A percentile compares a stretch with the other conserved stretches of the same genome.
These are phyloP conservation scores for Augochlora pura DNA, from an alignment of 1,140 invertebrate genomes.

Conservation along the genomic window DNA sequence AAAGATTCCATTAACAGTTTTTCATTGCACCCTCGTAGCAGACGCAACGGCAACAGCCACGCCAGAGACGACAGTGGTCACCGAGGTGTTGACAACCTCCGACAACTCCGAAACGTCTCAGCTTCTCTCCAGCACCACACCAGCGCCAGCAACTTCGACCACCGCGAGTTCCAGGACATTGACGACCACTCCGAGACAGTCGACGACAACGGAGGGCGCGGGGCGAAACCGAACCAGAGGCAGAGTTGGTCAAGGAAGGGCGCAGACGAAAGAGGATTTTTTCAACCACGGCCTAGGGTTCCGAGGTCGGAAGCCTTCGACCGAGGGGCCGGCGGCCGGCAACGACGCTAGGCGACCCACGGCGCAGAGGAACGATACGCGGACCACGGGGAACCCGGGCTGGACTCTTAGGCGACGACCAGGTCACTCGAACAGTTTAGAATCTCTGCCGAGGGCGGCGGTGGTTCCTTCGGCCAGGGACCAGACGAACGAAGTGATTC, in stretches of 20 bases:
- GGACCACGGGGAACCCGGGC: conserved; percentile 64
- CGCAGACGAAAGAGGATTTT: conserved; percentile 70
- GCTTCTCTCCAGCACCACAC: not conserved
- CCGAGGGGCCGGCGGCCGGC: conserved; percentile 12
- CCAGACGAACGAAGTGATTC: conserved; percentile 59
- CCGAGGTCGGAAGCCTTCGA: conserved; percentile 68
- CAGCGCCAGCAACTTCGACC: not conserved
- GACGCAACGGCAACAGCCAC: conserved; percentile 20
- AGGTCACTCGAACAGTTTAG: conserved; percentile 35
- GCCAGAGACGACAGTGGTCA: conserved; percentile 15
- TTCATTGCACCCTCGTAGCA: not conserved
- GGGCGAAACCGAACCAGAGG: conserved; percentile 28
- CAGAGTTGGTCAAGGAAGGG: conserved; percentile 32
- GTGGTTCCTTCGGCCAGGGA: conserved; percentile 30
- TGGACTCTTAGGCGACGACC: conserved; percentile 74
- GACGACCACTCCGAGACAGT: conserved; percentile 17
- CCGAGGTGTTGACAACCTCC: not conserved
- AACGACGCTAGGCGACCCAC: not conserved
- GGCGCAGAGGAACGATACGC: conserved; percentile 28
- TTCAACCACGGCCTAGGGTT: conserved; percentile 76
- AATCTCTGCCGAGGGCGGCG: conserved; percentile 22
- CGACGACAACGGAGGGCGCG: conserved; percentile 24
- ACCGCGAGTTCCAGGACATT: not conserved
- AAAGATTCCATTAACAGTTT: too few species aligned
- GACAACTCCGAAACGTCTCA: not conserved